These are phyloP conservation scores for rat (Rattus norvegicus) DNA, from an alignment of 2,113 vertebrate genomes.

Conservation along the genomic window DNA sequence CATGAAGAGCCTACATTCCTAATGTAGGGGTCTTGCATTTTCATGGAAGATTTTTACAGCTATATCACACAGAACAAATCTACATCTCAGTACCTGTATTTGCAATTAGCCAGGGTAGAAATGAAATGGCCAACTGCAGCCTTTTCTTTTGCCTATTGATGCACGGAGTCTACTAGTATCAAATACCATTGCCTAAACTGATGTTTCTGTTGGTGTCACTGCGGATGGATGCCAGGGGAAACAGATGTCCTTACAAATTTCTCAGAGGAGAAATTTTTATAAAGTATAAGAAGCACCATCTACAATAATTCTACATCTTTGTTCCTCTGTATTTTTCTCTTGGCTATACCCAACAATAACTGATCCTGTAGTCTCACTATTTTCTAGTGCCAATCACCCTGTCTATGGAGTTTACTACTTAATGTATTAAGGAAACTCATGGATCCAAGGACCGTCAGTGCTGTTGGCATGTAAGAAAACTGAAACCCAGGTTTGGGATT, in stretches of 20 bases:
- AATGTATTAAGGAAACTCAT: background rate
- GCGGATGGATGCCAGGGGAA: background rate
- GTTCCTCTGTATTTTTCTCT: background rate
- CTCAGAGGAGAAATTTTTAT: background rate
- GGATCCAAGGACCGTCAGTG: background rate
- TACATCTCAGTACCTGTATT: fast-evolving
- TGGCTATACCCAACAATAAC: background rate
- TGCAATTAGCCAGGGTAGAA: background rate
- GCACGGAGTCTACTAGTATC: background rate
- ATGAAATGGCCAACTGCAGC: background rate
- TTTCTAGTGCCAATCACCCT: background rate
- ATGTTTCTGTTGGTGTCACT: background rate
- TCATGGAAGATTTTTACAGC: background rate
- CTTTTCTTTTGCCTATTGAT: background rate
- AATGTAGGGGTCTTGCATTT: background rate
- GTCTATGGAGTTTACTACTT: background rate
- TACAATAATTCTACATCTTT: background rate
- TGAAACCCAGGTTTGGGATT: background rate
- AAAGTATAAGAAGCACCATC: background rate
- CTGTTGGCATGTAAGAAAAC: constrained; percentile 16
- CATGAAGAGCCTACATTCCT: background rate
- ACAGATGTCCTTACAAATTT: fast-evolving
- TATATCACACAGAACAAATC: background rate
- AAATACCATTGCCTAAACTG: background rate
- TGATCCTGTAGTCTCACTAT: background rate